Percentiles rank a stretch among this genome's conserved stretches.
phyloP scores from a whole-genome alignment of 2,888 invertebrate genomes.

The Scrobipalpa atriplicella region DNA sequence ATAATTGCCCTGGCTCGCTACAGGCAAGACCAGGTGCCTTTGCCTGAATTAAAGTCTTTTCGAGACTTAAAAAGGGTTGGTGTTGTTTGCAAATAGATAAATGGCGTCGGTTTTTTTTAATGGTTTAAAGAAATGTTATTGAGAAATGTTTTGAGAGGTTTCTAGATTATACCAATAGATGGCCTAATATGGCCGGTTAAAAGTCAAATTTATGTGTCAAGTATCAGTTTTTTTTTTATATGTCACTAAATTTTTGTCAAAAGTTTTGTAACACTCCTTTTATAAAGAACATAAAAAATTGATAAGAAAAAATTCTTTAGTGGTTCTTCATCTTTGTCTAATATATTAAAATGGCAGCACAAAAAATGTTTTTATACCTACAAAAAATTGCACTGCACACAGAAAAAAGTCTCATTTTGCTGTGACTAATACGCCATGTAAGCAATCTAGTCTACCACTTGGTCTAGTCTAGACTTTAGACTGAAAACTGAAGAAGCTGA shows the following conservation, averaged over 20 bases:
- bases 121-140: background rate
- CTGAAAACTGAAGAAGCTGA: constrained; percentile 39
- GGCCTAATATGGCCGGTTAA: too few relatives aligned
- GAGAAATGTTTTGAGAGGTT: background rate
- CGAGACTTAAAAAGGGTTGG: constrained; percentile 30
- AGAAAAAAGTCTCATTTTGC: background rate
- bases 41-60: constrained; percentile 21
- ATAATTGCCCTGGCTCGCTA: constrained; percentile 49
- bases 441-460: background rate
- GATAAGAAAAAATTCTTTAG: too few relatives aligned
- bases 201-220: too few relatives aligned
- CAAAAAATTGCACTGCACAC: too few relatives aligned
- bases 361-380: too few relatives aligned
- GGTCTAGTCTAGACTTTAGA: constrained; percentile 31
- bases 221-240: too few relatives aligned
- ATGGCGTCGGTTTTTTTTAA: background rate
- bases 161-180: too few relatives aligned
- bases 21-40: constrained; percentile 36
- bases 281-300: too few relatives aligned
- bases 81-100: constrained; percentile 2
- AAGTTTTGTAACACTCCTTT: too few relatives aligned
- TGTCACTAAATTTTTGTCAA: too few relatives aligned
- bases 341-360: too few relatives aligned
- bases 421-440: background rate
- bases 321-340: too few relatives aligned